These are phyloP conservation scores for Actinia equina DNA, from an alignment of 64 coral and sea anemone genomes.

Conservation along the genomic window DNA sequence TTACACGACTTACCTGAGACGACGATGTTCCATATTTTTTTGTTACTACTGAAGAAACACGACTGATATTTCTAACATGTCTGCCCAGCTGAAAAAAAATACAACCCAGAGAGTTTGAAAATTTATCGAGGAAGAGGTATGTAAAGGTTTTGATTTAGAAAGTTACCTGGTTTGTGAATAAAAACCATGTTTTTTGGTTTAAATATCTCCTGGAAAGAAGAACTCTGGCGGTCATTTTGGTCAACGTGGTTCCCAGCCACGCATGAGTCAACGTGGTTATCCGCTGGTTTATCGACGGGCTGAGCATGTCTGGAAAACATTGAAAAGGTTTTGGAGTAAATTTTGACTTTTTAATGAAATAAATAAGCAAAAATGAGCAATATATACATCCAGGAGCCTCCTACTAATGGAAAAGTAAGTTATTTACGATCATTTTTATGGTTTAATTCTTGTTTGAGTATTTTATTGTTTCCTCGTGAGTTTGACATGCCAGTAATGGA, in stretches of 20 bases:
- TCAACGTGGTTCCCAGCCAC: conserved; percentile 22
- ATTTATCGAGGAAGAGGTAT: not conserved
- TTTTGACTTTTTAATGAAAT: not conserved
- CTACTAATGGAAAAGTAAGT: conserved; percentile 94
- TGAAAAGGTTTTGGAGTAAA: not conserved
- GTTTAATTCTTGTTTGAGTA: not conserved
- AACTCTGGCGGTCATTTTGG: conserved; percentile 44
- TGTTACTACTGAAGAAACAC: not conserved
- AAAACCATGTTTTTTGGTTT: not conserved
- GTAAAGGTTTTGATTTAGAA: not conserved
- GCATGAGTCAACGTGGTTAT: not conserved
- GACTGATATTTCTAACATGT: not conserved
- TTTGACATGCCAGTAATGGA: too few relatives aligned
- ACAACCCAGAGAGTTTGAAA: not conserved
- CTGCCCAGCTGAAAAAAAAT: not conserved
- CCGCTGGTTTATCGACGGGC: conserved; percentile 4
- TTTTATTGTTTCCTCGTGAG: not conserved
- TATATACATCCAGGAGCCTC: conserved; percentile 98
- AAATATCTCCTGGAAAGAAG: not conserved
- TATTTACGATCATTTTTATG: not conserved
- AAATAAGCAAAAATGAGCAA: conserved; percentile 64
- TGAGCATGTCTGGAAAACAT: not conserved
- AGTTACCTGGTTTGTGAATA: not conserved
- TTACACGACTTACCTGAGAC: not conserved
- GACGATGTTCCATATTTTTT: not conserved